Percentiles rank a stretch among this genome's conserved stretches.
These are phyloP conservation scores for Meganola albula DNA, from an alignment of 2,888 invertebrate species.

Conservation along the genomic window DNA sequence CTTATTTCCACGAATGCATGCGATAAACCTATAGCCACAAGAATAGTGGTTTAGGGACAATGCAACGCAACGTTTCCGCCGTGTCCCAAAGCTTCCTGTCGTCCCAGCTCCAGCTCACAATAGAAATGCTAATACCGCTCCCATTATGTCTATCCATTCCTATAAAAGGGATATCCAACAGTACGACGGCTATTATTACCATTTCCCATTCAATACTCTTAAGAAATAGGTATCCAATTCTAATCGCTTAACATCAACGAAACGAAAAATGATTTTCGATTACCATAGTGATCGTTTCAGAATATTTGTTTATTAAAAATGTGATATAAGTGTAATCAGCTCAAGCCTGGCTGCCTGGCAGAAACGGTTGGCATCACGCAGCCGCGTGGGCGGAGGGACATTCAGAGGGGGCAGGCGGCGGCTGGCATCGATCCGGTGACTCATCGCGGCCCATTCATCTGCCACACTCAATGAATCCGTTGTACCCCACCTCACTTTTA, in stretches of 20 bases:
- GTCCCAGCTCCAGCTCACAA: slow-evolving; percentile 21
- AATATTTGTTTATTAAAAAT: slow-evolving; percentile 19
- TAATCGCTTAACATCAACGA: no score
- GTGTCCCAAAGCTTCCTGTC: slow-evolving; percentile 27
- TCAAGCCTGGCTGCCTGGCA: slow-evolving; percentile 21
- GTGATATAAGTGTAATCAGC: slow-evolving; percentile 24
- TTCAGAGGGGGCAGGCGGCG: slow-evolving; percentile 26
- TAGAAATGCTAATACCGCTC: slow-evolving; percentile 52
- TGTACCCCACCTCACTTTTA: slow-evolving; percentile 35
- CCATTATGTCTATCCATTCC: slow-evolving; percentile 42
- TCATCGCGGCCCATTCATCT: slow-evolving; percentile 73
- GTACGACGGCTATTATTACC: slow-evolving; percentile 26
- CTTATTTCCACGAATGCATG: slow-evolving; percentile 5
- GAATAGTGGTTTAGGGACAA: slow-evolving; percentile 26
- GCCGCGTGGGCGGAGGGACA: slow-evolving; percentile 30
- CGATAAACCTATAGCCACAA: slow-evolving; percentile 20
- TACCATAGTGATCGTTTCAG: slow-evolving; percentile 8
- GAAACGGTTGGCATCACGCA: slow-evolving; percentile 38
- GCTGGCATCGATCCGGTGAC: slow-evolving; percentile 67
- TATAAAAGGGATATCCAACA: slow-evolving; percentile 22
- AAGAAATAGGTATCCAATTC: no score
- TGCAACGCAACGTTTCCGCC: slow-evolving; percentile 30
- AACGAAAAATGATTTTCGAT: no score
- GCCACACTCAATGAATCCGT: slow-evolving; percentile 71
- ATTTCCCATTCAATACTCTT: no score